A percentile compares a stretch with the other conserved stretches of the same genome.
phyloP scores from a whole-genome alignment of 2,888 invertebrate species.

The Eristalinus aeneus region DNA sequence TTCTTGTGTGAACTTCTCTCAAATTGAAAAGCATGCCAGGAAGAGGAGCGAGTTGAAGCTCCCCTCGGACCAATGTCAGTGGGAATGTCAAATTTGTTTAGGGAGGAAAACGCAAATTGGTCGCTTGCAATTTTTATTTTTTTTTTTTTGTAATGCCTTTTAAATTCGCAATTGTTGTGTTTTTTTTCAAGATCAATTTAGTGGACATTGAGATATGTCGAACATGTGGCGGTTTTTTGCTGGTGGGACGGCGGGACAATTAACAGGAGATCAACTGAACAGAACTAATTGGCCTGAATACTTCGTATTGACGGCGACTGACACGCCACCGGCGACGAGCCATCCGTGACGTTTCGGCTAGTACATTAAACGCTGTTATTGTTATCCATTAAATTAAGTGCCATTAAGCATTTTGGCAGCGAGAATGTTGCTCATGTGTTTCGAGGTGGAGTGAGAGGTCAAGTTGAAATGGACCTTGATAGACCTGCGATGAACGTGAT shows the following conservation, averaged over 20 bases:
- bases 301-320: conserved; percentile 16
- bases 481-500: not conserved
- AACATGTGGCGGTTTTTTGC: not conserved
- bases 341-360: conserved; percentile 27
- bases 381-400: not conserved
- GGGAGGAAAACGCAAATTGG: conserved; percentile 34
- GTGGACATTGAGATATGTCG: conserved; percentile 1
- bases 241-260: not conserved
- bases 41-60: not conserved
- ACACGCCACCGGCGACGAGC: conserved; percentile 14
- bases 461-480: not conserved
- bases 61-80: conserved; percentile 52
- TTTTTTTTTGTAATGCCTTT: conserved; percentile 8
- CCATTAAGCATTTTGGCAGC: not conserved
- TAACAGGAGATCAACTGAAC: conserved; percentile 15
- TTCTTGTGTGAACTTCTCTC: not conserved
- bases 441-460: not conserved
- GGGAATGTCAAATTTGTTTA: conserved; percentile 68
- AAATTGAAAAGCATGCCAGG: conserved; percentile 48
- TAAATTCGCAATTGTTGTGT: conserved; percentile 40
- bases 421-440: not conserved
- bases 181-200: conserved; percentile 20
- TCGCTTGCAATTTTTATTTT: conserved; percentile 9
- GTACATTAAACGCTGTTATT: not conserved
- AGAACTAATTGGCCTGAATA: conserved; percentile 22